Evolutionary conservation across 2,113 vertebrate genomes (phyloP).

Genomic region (Phrynosoma blainvillii): DNA sequence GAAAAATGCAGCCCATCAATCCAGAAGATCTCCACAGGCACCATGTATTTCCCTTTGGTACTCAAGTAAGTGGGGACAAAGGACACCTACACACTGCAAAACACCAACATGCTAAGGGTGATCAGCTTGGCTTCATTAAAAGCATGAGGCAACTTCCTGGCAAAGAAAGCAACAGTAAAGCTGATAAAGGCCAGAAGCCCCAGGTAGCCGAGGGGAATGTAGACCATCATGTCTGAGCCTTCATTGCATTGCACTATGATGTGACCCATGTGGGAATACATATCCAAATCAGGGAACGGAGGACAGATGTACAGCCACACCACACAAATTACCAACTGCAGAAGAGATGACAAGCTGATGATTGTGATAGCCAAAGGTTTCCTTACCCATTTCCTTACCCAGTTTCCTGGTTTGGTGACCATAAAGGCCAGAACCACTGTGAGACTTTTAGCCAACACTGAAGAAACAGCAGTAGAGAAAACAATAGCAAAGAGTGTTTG

Average conservation of each 20-base stretch:
- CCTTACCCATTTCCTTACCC: not conserved
- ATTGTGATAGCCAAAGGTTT: not conserved
- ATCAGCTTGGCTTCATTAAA: not conserved
- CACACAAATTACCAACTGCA: not conserved
- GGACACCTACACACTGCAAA: no score
- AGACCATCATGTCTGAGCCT: not conserved
- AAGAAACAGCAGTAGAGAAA: not conserved
- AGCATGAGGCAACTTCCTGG: not conserved
- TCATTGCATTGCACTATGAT: constrained; percentile 4
- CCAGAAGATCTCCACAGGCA: not conserved
- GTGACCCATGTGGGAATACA: not conserved
- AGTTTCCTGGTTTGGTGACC: constrained; percentile 5
- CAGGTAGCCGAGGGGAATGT: not conserved
- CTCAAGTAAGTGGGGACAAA: no score
- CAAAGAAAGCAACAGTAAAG: constrained; percentile 2
- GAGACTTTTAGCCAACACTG: not conserved
- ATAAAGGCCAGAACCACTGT: not conserved
- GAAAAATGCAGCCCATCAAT: not conserved
- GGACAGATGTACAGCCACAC: not conserved
- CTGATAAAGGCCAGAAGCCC: not conserved
- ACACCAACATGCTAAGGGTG: no score
- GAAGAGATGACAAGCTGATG: not conserved
- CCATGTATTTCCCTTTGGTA: no score
- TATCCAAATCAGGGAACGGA: not conserved
- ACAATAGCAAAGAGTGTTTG: not conserved